Evolutionary conservation across 2,888 invertebrate genomes (phyloP).

Genomic region (Agrypnus murinus): DNA sequence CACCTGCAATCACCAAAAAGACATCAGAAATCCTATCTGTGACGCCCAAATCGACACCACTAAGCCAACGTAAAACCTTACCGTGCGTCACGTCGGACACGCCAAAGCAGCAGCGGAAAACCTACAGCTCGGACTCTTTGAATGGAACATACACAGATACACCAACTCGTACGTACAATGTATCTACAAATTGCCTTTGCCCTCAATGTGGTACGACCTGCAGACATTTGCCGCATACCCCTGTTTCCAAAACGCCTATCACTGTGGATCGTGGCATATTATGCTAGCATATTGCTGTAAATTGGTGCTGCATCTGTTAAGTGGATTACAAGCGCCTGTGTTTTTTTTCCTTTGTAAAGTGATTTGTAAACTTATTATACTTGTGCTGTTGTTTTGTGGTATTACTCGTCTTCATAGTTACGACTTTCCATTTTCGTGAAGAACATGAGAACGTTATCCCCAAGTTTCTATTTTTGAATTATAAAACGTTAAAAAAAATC

Average conservation of each 20-base stretch:
- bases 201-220: slow-evolving; percentile 71
- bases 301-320: slow-evolving; percentile 42
- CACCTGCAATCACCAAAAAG: slow-evolving; percentile 59
- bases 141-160: slow-evolving; percentile 64
- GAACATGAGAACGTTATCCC: too few relatives aligned
- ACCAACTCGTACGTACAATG: slow-evolving; percentile 67
- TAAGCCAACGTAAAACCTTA: slow-evolving; percentile 65
- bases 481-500: too few relatives aligned
- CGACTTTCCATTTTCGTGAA: slow-evolving; percentile 19
- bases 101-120: slow-evolving; percentile 57
- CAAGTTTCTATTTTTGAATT: too few relatives aligned
- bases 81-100: slow-evolving; percentile 58
- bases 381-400: slow-evolving; percentile 24
- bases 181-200: slow-evolving; percentile 69
- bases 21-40: slow-evolving; percentile 50
- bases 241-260: slow-evolving; percentile 70
- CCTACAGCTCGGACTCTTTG: slow-evolving; percentile 62
- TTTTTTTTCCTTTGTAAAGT: slow-evolving; percentile 40
- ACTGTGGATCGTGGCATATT: slow-evolving; percentile 72
- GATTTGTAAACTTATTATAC: slow-evolving; percentile 16
- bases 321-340: slow-evolving; percentile 37
- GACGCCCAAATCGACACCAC: slow-evolving; percentile 61
- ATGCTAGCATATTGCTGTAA: slow-evolving; percentile 66
- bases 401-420: background rate
- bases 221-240: slow-evolving; percentile 69